phyloP scores from a whole-genome alignment of 2,888 invertebrate genomes.

The Therioaphis trifolii region DNA sequence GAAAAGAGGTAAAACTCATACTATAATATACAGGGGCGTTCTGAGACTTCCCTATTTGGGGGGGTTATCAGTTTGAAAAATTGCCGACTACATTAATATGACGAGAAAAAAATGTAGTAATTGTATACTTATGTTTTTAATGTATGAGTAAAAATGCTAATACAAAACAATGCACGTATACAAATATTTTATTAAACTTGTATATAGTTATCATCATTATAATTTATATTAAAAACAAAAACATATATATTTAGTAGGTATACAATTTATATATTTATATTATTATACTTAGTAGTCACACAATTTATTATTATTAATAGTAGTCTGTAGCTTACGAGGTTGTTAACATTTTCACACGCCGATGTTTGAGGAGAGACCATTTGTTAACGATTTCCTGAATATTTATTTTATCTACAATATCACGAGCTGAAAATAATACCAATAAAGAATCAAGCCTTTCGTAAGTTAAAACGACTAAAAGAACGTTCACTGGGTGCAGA shows the following conservation, averaged over 20 bases:
- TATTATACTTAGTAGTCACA: no score
- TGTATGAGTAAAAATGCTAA: conserved; percentile 17
- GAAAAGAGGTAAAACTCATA: no score
- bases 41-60: neutral
- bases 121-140: neutral
- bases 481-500: conserved; percentile 36
- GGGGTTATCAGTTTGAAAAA: neutral
- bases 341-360: conserved; percentile 30
- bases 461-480: conserved; percentile 37
- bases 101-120: neutral
- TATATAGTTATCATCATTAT: no score
- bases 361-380: no score
- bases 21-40: conserved; percentile 4
- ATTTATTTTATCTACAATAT: conserved; percentile 46
- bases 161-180: no score
- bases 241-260: no score
- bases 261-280: neutral
- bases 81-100: neutral
- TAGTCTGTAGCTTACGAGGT: conserved; percentile 23
- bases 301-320: no score
- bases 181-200: no score
- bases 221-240: neutral
- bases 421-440: conserved; percentile 25
- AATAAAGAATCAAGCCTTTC: conserved; percentile 27
- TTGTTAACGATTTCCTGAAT: conserved; percentile 18